Evolutionary conservation across 2,113 vertebrate species (phyloP).

Genomic region (Microtus ochrogaster): DNA sequence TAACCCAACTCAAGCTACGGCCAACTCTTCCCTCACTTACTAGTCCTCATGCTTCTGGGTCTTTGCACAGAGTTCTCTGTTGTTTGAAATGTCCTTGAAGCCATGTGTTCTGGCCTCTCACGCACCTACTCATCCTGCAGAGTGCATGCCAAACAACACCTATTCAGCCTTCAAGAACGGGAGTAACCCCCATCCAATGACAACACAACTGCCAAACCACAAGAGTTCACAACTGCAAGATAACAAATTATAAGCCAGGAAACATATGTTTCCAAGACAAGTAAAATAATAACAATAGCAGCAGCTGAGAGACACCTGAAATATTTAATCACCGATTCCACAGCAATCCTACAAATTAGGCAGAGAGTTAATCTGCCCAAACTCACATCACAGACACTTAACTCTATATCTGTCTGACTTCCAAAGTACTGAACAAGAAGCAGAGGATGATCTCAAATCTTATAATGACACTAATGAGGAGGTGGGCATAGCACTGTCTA

Average conservation of each 20-base stretch:
- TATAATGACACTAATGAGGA: background rate
- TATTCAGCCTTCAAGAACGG: background rate
- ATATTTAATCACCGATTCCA: background rate
- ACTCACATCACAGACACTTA: background rate
- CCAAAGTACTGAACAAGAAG: background rate
- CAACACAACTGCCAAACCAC: background rate
- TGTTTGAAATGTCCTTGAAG: background rate
- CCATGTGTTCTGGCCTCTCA: background rate
- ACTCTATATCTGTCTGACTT: background rate
- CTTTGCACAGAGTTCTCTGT: background rate
- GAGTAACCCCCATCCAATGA: background rate
- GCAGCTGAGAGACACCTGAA: conserved; percentile 5
- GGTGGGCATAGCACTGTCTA: background rate
- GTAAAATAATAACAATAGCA: background rate
- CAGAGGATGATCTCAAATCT: background rate
- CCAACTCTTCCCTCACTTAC: accelerated
- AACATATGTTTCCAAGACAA: conserved; percentile 21
- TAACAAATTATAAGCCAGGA: background rate
- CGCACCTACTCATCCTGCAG: background rate
- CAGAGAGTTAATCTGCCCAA: background rate
- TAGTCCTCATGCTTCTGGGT: background rate
- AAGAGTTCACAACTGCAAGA: background rate
- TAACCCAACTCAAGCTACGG: accelerated
- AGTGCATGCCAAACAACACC: background rate
- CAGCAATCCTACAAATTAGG: background rate